Base-by-base conservation (phyloP, 30 jellyfish, hydroid and myxozoan species). In the Aurelia aurita region DNA sequence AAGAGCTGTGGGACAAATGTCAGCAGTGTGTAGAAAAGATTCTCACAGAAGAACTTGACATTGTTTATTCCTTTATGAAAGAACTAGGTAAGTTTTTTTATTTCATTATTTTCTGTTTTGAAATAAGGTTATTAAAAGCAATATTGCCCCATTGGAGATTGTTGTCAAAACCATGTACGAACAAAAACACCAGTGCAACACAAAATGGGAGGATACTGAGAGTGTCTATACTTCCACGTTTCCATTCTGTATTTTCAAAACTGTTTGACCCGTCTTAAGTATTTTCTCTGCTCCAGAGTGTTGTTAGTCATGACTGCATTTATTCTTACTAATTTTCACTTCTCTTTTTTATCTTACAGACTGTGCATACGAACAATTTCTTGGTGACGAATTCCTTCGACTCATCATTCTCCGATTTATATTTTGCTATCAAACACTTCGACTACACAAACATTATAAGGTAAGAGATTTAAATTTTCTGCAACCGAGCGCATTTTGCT, bases 361-460 rank as follows among this genome's bases (percentile, higher is more conserved):
- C 55, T 44, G 58, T 57, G 87, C 74, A 43, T 86, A n/a, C 73
- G 89, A 86, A 29, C 95, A 86, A 28, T 86, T 60, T 21, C 74
- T 90, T 19, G 91, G 86, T 20, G 97, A 90, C 58, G 87, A 74
- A 39, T 82, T 90, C 44, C 82, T 90, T 28, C 91, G 97, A 1
- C 77, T 80, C n/a, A 55, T 90, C 20, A 82, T 90, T 0, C 74
- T 79, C 27, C 55, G 88, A 51, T 90, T 77, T 43, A 58, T 90
- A 34, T 72, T 90, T 53, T 82, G 95, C 67, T 90, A 73, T 53
- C 68, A 80, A 60, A 68, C 87, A 3, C 89, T 90, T 14, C 91
- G 95, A n/a, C 80, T 90, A 32, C 91, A 82, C 86, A 90, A 90
- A 58, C 77, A 54, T 25, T 73, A 51, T 26, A 86, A 90, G 91